Evolutionary conservation across 2,113 vertebrate species (phyloP), one percentile per base, ranked within the genome.

Genomic region (Beaufortia kweichowensis): DNA sequence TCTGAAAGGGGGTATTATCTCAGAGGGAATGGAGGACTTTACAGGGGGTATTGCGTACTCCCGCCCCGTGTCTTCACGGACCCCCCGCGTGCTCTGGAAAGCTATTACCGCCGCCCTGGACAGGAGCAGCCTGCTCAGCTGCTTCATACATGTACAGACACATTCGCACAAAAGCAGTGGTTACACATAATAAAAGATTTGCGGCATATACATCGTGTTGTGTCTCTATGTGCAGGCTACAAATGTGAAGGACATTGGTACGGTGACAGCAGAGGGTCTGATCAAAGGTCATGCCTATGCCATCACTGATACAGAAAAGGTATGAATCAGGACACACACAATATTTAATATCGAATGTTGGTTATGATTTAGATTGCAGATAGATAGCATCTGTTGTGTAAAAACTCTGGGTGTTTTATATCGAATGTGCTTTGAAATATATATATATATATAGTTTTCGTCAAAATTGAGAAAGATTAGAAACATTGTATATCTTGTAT

Each of bases 1-100:
- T 79, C 86, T 94, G 80, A 90, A 89, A 64, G 93, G 92, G 5
- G 93, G 93, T 0, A 92, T 90, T 39, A 93, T 93, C 64, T 92
- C 93, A 0, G 93, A 94, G 79, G 92, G 90, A 12, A 92, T 94
- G 92, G 93, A 93, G 78, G 93, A 94, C 66, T 94, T 94, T 79
- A 94, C 93, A 0, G 93, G 93, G 0, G 93, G 93, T 24, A 93
- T 94, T 5, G 92, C 91, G 0, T 88, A 88, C 83, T 82, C 89
- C 0, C 28, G 89, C 50, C 31, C 78, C 0, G 79, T 91, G 23
- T 81, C 86, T 0, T 88, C 90, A 26, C 85, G 80, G 4, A 87
- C 86, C 12, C 87, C 91, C 15, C 85, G 9, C 1, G 89, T 90
- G 63, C 85, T 93, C 55, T 93, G 93, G 93, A 90, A 86, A 75